A percentile compares a stretch with the other conserved stretches of the same genome.
Evolutionary conservation across 2,113 vertebrate species (phyloP).

Genomic region (Hassar affinis): DNA sequence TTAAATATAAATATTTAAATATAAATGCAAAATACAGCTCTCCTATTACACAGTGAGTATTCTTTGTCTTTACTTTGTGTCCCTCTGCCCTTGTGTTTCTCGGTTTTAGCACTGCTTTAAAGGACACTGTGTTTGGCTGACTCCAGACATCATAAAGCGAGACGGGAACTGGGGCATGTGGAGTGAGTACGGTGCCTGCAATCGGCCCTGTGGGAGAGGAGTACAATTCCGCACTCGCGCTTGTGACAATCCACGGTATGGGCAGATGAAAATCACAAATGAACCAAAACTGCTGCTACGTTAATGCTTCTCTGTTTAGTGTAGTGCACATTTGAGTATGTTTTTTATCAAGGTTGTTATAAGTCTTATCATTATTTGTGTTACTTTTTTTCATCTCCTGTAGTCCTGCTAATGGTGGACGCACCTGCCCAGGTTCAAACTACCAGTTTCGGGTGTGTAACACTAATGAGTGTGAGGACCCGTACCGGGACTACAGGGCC

Average conservation of each 20-base stretch:
- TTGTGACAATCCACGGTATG: constrained; percentile 91
- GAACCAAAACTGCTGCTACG: too few relatives aligned
- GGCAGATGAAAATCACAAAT: too few relatives aligned
- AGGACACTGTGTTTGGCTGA: constrained; percentile 96
- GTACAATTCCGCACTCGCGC: constrained; percentile 88
- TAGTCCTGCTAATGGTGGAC: constrained; percentile 91
- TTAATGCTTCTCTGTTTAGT: too few relatives aligned
- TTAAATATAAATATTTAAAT: neutral
- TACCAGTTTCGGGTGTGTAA: constrained; percentile 94
- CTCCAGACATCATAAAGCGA: constrained; percentile 90
- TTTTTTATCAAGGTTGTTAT: neutral
- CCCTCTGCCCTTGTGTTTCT: constrained; percentile 1
- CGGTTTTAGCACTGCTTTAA: constrained; percentile 91
- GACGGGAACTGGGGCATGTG: constrained; percentile 96
- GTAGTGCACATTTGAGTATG: too few relatives aligned
- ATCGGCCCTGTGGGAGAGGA: constrained; percentile 88
- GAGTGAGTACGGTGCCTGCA: constrained; percentile 94
- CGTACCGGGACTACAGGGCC: constrained; percentile 84
- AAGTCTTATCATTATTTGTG: too few relatives aligned
- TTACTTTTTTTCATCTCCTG: neutral
- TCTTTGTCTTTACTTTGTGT: neutral
- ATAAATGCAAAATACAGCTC: neutral
- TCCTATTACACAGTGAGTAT: neutral
- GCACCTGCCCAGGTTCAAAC: constrained; percentile 80
- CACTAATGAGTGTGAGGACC: constrained; percentile 82